Evolutionary conservation across 2,888 invertebrate genomes (phyloP).

Genomic region (Hydraecia micacea): DNA sequence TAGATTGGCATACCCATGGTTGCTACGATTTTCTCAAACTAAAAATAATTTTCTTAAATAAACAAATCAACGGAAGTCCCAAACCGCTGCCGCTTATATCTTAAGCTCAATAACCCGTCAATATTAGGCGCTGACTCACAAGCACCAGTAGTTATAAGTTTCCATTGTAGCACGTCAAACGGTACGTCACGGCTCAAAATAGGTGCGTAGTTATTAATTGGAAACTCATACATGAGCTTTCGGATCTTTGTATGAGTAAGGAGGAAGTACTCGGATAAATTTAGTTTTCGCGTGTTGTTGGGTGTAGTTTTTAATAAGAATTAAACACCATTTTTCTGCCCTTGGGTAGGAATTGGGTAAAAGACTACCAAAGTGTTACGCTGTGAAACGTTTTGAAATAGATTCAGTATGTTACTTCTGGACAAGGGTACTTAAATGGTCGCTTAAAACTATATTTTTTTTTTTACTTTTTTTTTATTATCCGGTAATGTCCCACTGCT

Average conservation of each 20-base stretch:
- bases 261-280: slow-evolving; percentile 16
- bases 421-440: neutral
- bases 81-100: slow-evolving; percentile 50
- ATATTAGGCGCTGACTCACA: slow-evolving; percentile 79
- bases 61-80: slow-evolving; percentile 4
- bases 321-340: neutral
- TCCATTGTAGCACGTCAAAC: slow-evolving; percentile 67
- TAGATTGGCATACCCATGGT: too few species aligned
- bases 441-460: too few species aligned
- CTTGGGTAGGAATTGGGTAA: neutral
- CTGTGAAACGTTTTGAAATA: neutral
- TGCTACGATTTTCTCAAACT: neutral
- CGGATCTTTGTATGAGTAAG: neutral
- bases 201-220: slow-evolving; percentile 53
- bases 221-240: slow-evolving; percentile 36
- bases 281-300: neutral
- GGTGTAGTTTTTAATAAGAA: neutral
- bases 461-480: too few species aligned
- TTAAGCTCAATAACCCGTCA: slow-evolving; percentile 52
- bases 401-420: neutral
- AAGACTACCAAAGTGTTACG: neutral
- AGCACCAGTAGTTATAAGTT: slow-evolving; percentile 66
- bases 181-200: slow-evolving; percentile 61
- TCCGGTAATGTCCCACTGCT: too few species aligned
- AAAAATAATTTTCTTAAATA: neutral